Base-by-base conservation (phyloP, 2,113 vertebrate genomes). In the Haplochromis vanheusdeni region DNA sequence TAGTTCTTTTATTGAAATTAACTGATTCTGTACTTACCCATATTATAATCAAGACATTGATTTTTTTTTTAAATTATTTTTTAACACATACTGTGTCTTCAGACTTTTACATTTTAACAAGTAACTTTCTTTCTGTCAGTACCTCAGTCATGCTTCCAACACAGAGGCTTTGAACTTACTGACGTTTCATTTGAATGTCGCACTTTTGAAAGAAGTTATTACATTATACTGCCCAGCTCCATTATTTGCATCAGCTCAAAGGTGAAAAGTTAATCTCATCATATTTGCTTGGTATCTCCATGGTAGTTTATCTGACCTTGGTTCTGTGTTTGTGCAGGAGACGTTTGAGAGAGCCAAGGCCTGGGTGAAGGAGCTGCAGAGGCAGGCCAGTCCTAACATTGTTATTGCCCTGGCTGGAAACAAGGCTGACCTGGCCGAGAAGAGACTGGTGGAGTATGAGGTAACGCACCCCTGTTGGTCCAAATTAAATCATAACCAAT, bases 331-430 rank as follows among this genome's bases (percentile, higher is more conserved):
- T 86, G 52, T 89, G 17, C 83, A 97, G 97, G 97, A 97, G 80
- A 97, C 97, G 0, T 97, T 97, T 89, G 97, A 97, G 88, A 83
- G 97, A 84, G 97, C 97, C 70, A 97, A 97, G 79, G 96, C 96
- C 80, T 97, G 97, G 97, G 97, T 97, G 85, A 97, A 97, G 92
- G 97, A 97, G 91, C 95, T 97, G 82, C 97, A 97, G 94, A 94
- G 97, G 82, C 97, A 97, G 93, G 97, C 97, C 51, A 97, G 97
- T 90, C 97, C 97, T 7, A 97, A 97, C 93, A 97, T 97, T 4
- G 97, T 97, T 31, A 97, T 97, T 2, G 97, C 97, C 2, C 95
- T 97, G 88, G 96, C 97, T 17, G 97, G 97, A 45, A 97, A 97
- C 94, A 97, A 97, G 85, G 96, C 97, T 0, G 97, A 97, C 90